A percentile compares a stretch with the other conserved stretches of the same genome.
phyloP scores from a whole-genome alignment of 2,113 vertebrate species.

The Ailurus styani region DNA sequence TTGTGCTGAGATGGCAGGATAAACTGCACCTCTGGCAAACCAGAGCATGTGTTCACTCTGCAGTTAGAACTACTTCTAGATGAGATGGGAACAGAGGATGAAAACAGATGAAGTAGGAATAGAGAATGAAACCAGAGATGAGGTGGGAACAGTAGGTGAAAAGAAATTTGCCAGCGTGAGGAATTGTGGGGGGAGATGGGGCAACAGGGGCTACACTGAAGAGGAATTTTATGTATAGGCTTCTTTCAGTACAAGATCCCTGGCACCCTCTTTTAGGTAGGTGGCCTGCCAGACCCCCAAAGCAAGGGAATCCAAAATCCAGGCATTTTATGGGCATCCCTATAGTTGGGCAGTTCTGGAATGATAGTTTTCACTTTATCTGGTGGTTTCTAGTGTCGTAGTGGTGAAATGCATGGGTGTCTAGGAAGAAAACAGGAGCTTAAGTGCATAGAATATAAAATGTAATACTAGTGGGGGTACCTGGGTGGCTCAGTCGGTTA shows the following conservation, averaged over 20 bases:
- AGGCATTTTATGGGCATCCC: neutral
- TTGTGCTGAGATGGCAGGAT: neutral
- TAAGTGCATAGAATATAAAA: neutral
- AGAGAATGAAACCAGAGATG: neutral
- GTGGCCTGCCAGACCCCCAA: neutral
- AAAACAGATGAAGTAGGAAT: neutral
- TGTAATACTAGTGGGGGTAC: neutral
- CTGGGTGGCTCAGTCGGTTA: too few species aligned
- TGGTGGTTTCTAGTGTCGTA: neutral
- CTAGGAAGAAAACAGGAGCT: neutral
- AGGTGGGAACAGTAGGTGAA: neutral
- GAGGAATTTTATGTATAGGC: neutral
- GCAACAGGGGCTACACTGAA: neutral
- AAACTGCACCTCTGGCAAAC: neutral
- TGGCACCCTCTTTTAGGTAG: neutral
- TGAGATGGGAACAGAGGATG: neutral
- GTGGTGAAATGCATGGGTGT: neutral
- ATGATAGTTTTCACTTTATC: neutral
- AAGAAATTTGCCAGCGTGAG: neutral
- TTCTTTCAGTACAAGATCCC: neutral
- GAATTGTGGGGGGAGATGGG: neutral
- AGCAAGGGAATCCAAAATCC: neutral
- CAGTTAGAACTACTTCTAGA: neutral
- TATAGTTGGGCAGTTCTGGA: neutral
- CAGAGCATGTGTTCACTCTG: neutral